Base-by-base conservation (phyloP, 2,888 invertebrate genomes). In the Chrysolina oricalcia region DNA sequence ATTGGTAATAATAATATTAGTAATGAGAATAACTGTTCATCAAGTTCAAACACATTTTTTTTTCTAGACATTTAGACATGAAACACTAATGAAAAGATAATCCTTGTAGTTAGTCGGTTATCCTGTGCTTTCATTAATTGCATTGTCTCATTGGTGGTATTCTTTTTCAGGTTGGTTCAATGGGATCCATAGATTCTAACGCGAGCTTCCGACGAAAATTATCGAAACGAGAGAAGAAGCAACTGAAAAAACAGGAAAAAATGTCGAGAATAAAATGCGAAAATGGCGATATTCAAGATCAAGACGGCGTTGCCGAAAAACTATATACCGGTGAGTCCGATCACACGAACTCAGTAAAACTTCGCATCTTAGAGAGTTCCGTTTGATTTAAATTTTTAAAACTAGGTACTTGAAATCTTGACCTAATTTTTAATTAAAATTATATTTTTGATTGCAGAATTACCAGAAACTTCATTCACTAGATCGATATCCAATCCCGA, bases 401-500 rank as follows among this genome's bases (percentile, higher is more conserved):
- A n/a, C n/a, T n/a, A n/a, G 35, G 8, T 4, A 35, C 35, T 35
- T 35, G 35, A 35, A 35, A 35, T 5, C n/a, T n/a, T n/a, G n/a
- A n/a, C 17, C 0, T 17, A 35, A 9, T 65, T 9, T 17, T 64
- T 8, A 17, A 19, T 48, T 43, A 59, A 70, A 72, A 27, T 62
- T 72, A 74, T 79, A 69, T 84, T 71, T 83, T 76, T 78, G 79
- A 35, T 88, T 88, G 46, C 90, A 93, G 98, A 98, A 90, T 90
- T 99, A 83, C 99, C 99, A 35, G 98, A 99, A 90, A 98, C 98
- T 69, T 98, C 97, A 84, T 99, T 99, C 90, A 99, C 99, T 66
- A 93, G 99, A 85, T 98, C 98, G 84, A 99, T 99, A 88, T 99
- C 98, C 79, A 99, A 99, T 91, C 99, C 99, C 3, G 99, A 99